Conservation (phyloP, 1,140 invertebrate genomes). For the Bombyx mori region ASM3026992v2 NC_085116.1:8073501-8074000, state of each 20-base stretch:
- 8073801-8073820: neutral
- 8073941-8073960: too few relatives aligned
- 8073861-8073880: slow-evolving; percentile 18
- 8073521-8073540: slow-evolving; percentile 16
- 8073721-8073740: too few relatives aligned
- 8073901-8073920: neutral
- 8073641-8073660: slow-evolving; percentile 27
- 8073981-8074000: too few relatives aligned
- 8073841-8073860: too few relatives aligned
- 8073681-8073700: too few relatives aligned
- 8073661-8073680: slow-evolving; percentile 6
- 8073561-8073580: slow-evolving; percentile 55
- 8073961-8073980: too few relatives aligned
- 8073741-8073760: too few relatives aligned
- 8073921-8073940: too few relatives aligned
- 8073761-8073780: too few relatives aligned
- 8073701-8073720: too few relatives aligned
- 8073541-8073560: slow-evolving; percentile 46
- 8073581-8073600: slow-evolving; percentile 64
- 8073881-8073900: slow-evolving; percentile 3
- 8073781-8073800: too few relatives aligned
- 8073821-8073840: neutral
- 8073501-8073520: neutral
- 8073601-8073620: slow-evolving; percentile 47
- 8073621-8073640: slow-evolving; percentile 36